Percentiles rank a stretch among this genome's conserved stretches.
These are phyloP conservation scores for Halcyon smyrnensis DNA, from an alignment of 2,797 vertebrate species.

Conservation along the genomic window DNA sequence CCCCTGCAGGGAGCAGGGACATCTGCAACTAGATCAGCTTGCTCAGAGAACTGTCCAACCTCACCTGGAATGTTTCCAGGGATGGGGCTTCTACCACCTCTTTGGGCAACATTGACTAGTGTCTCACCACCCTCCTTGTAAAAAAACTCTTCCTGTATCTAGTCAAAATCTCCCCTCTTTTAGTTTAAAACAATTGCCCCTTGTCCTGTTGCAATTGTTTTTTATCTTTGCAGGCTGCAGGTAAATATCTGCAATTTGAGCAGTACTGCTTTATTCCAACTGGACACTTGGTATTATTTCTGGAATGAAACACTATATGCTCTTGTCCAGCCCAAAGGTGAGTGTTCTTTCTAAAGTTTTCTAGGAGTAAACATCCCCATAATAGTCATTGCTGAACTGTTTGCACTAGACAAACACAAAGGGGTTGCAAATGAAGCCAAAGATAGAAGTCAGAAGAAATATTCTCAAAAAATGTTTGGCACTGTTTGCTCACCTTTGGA, in stretches of 20 bases:
- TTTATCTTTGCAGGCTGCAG: not conserved
- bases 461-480: constrained; percentile 13
- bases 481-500: constrained; percentile 43
- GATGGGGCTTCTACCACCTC: not conserved
- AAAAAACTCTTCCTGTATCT: not conserved
- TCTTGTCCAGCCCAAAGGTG: not conserved
- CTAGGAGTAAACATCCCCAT: not conserved
- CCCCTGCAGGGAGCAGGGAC: not conserved
- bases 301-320: not conserved
- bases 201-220: not conserved
- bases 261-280: not conserved
- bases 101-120: not conserved
- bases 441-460: not conserved
- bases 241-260: not conserved
- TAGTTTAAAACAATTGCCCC: not conserved
- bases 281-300: not conserved
- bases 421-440: not conserved
- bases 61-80: not conserved
- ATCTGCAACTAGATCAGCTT: not conserved
- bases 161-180: not conserved
- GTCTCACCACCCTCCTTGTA: not conserved
- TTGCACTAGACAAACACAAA: not conserved
- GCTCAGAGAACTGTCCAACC: not conserved
- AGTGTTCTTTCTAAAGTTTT: not conserved
- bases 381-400: not conserved